Percentiles rank a stretch among this genome's conserved stretches.
These are phyloP conservation scores for Heterochromis multidens DNA, from an alignment of 2,113 vertebrate species.

Conservation along the genomic window DNA sequence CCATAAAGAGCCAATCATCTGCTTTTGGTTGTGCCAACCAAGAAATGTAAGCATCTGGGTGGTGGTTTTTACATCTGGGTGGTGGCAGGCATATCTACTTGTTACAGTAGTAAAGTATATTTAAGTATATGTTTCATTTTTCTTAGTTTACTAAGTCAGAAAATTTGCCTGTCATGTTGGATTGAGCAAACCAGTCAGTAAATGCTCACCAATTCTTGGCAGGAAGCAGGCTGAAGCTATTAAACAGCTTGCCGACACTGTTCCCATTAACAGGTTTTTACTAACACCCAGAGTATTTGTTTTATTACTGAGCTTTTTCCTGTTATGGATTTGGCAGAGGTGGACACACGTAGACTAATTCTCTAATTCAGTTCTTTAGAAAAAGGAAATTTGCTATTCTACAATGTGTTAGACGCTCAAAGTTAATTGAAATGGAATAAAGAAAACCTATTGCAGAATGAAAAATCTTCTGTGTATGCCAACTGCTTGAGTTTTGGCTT, in stretches of 20 bases:
- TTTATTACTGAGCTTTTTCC: constrained; percentile 10
- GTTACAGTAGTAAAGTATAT: not conserved
- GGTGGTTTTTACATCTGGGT: not conserved
- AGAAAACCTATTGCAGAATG: constrained; percentile 24
- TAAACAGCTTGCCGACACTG: constrained; percentile 4
- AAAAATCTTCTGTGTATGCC: not conserved
- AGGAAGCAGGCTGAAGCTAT: constrained; percentile 14
- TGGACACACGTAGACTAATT: constrained; percentile 10
- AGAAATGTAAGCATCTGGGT: not conserved
- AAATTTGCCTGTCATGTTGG: constrained; percentile 8
- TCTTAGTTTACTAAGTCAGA: not conserved
- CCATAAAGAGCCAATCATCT: not conserved
- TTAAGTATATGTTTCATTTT: not conserved
- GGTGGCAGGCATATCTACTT: not conserved
- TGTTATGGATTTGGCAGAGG: not conserved
- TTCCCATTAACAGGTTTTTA: constrained; percentile 24
- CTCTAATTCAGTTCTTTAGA: constrained; percentile 18
- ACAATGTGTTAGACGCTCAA: constrained; percentile 15
- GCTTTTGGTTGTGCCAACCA: not conserved
- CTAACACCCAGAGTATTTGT: constrained; percentile 5
- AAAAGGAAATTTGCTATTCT: constrained; percentile 25
- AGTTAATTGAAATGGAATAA: constrained; percentile 52
- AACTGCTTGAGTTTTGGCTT: constrained; percentile 36
- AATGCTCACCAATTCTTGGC: constrained; percentile 21
- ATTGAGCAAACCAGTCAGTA: constrained; percentile 12